Base-by-base conservation (phyloP, 2,888 invertebrate species). In the Drosophila limbata region DNA sequence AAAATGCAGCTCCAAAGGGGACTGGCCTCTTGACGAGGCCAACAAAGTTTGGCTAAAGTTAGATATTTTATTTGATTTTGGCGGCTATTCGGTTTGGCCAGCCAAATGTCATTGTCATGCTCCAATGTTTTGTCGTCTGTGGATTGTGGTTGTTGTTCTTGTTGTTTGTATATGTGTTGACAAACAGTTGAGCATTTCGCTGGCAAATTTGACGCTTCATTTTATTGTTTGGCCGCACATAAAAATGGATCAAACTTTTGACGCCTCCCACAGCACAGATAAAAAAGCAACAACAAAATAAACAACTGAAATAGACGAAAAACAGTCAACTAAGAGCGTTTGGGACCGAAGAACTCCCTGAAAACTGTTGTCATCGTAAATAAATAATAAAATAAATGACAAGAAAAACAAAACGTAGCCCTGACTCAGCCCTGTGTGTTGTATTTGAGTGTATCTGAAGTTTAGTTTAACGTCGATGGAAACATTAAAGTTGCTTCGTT, bases 191-290 rank as follows among this genome's bases (percentile, higher is more conserved):
- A 42, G 63, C 52, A 57, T 59, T 71, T 64, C 57, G 42, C 48
- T 62, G 33, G 56, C 55, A 69, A 78, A 78, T 66, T 76, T 77
- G 63, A 35, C 75, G 64, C 48, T 72, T 76, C 60, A 51, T 63
- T 68, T 73, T 80, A 81, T 77, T 71, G 80, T 53, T 55, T 21
- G 63, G 37, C 44, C 37, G 50, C 52, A 69, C 70, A 84, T 79
- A 71, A 73, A 84, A 84, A 84, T 82, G 83, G 68, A 81, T 81
- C 80, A 85, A 82, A 81, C 85, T 81, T 84, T 67, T 74, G 79
- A 75, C 74, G 73, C 73, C 68, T 73, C 47, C 21, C 31, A 40
- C 31, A 21, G 40, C 11, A 6, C 8, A 37, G 25, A n/a, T 15
- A 25, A 13, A 40, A 50, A 11, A 13, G 2, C 21, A 21, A 21